phyloP scores from a whole-genome alignment of 2,888 invertebrate genomes.

The Aleiodes testaceus region DNA sequence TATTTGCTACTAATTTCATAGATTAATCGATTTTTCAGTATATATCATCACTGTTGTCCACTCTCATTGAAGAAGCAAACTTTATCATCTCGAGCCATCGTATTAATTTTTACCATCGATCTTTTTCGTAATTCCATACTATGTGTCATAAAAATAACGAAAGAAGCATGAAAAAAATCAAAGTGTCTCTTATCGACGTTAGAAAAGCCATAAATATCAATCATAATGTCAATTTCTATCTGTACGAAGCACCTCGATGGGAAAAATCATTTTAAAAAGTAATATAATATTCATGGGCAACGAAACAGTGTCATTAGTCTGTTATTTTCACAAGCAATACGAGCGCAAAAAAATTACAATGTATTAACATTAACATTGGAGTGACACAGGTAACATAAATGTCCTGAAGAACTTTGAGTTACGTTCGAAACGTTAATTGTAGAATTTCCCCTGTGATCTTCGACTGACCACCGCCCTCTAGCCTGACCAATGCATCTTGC shows the following conservation, averaged over 20 bases:
- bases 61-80: not conserved
- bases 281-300: not conserved
- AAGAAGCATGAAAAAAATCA: not conserved
- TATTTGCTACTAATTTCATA: slow-evolving; percentile 4
- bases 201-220: slow-evolving; percentile 11
- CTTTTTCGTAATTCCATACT: not conserved
- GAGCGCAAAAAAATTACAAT: not conserved
- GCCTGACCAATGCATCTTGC: slow-evolving; percentile 39
- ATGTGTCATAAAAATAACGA: not conserved
- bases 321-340: slow-evolving; percentile 1
- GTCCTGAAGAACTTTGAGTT: slow-evolving; percentile 54
- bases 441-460: slow-evolving; percentile 56
- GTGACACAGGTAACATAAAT: slow-evolving; percentile 56
- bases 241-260: not conserved
- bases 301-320: not conserved
- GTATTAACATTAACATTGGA: slow-evolving; percentile 56
- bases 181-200: not conserved
- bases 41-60: not conserved
- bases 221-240: slow-evolving; percentile 5
- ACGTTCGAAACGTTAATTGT: slow-evolving; percentile 61
- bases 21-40: not conserved
- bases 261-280: not conserved
- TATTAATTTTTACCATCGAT: not conserved
- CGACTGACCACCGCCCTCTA: slow-evolving; percentile 41
- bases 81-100: not conserved